A percentile compares a stretch with the other conserved stretches of the same genome.
Evolutionary conservation across 2,797 vertebrate genomes (phyloP).

Genomic region (Philypnodon macrostomus): DNA sequence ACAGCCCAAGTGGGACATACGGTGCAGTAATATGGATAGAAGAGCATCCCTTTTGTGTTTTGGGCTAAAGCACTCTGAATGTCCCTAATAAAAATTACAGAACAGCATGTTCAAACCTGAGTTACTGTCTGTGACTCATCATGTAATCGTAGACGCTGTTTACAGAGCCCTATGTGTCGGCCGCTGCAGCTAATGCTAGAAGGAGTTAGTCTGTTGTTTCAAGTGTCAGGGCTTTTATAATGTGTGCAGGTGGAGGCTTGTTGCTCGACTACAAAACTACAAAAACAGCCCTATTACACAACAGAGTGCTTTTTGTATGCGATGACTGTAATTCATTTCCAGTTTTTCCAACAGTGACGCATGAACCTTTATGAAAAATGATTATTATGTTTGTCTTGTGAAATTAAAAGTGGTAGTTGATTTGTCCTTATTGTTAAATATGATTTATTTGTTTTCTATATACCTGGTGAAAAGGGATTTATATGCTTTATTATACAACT

Average conservation of each 20-base stretch:
- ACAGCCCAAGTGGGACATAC: too few relatives aligned
- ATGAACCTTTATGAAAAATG: constrained; percentile 20
- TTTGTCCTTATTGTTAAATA: too few relatives aligned
- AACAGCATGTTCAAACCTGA: constrained; percentile 56
- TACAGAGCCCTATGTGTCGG: constrained; percentile 44
- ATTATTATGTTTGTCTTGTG: constrained; percentile 1
- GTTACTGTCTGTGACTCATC: constrained; percentile 53
- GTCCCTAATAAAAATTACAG: constrained; percentile 44
- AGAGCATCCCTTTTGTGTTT: constrained; percentile 26
- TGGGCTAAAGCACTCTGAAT: constrained; percentile 30
- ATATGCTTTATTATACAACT: too few relatives aligned
- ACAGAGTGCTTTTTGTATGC: constrained; percentile 18
- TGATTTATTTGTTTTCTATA: too few relatives aligned
- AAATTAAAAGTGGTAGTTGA: constrained; percentile 13
- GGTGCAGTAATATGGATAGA: too few relatives aligned
- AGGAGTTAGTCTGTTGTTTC: constrained; percentile 17
- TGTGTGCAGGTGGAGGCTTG: constrained; percentile 57
- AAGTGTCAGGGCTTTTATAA: constrained; percentile 32
- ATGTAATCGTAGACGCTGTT: constrained; percentile 62
- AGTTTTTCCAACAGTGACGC: constrained; percentile 11
- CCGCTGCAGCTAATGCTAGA: constrained; percentile 25
- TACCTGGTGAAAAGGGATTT: too few relatives aligned
- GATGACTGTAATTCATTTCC: constrained; percentile 38
- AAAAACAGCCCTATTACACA: constrained; percentile 18
- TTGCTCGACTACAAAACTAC: constrained; percentile 36